phyloP scores from a whole-genome alignment of 1,140 invertebrate species.

The Armadillidium nasatum region DNA sequence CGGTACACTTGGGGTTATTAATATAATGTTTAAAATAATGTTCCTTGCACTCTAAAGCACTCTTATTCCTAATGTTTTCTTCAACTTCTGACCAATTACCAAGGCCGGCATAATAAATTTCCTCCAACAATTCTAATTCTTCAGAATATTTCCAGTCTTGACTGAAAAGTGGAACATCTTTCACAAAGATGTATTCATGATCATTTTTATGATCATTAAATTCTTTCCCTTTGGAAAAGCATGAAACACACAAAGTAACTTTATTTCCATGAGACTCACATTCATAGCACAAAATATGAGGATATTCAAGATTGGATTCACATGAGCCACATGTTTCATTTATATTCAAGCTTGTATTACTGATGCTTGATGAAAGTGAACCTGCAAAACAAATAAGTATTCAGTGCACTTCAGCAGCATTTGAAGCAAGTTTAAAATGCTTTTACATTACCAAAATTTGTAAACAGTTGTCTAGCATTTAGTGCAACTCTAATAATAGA shows the following conservation, averaged over 20 bases:
- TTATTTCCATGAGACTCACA: not conserved
- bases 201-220: not conserved
- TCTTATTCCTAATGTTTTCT: not conserved
- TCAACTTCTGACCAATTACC: not conserved
- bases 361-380: too few relatives aligned
- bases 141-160: not conserved
- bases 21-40: not conserved
- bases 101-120: not conserved
- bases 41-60: not conserved
- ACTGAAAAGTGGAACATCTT: not conserved
- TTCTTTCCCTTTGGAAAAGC: not conserved
- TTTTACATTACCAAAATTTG: too few relatives aligned
- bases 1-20: not conserved
- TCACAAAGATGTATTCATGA: not conserved
- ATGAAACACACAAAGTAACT: not conserved
- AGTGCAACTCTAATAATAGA: too few relatives aligned
- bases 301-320: not conserved
- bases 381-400: too few relatives aligned
- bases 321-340: too few relatives aligned
- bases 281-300: not conserved
- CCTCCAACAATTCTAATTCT: conserved; percentile 2
- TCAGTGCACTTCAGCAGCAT: too few relatives aligned
- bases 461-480: too few relatives aligned
- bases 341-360: too few relatives aligned
- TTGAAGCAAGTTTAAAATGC: too few relatives aligned